Evolutionary conservation across 2,888 invertebrate species (phyloP), one percentile per base, ranked within the genome.

Genomic region (Pyrocoelia pectoralis): DNA sequence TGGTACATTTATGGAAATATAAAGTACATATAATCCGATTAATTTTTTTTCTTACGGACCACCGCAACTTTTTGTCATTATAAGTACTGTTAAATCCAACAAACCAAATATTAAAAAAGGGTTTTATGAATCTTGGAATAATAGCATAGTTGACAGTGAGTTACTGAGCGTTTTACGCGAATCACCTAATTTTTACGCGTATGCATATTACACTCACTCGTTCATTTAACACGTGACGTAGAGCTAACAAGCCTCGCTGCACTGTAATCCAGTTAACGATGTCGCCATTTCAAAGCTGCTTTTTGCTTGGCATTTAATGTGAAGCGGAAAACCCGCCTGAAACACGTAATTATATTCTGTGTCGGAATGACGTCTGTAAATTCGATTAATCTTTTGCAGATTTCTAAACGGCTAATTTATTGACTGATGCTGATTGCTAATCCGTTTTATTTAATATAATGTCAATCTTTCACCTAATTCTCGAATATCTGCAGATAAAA

Each of bases 181-280:
- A 10, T 41, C 29, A 41, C 41, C 15, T 51, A 12, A 40, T 33
- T 46, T 41, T 49, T 55, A 48, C 49, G 60, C 48, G 48, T 55
- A 54, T 55, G 54, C 41, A 60, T 24, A 24, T 60, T 54, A 48
- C 48, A 13, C 49, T 54, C 33, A 53, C 43, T 46, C 55, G 63
- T 63, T 63, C 58, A 63, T 63, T 63, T 63, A 63, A 59, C 58
- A 58, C 58, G 55, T 63, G 63, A 58, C 63, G 58, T 33, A 33
- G 17, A 48, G 55, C 50, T 63, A 63, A 63, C 58, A 58, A 58
- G 58, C 33, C 19, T 49, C 54, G 41, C 55, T 59, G 55, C 58
- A 55, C 63, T 58, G 55, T 46, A 63, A 57, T 59, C 58, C 54
- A 50, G 58, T 55, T 51, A 59, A 63, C 46, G 56, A 61, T 48